Conservation (phyloP, 2,113 vertebrate genomes). For the Propithecus coquereli region DNA sequence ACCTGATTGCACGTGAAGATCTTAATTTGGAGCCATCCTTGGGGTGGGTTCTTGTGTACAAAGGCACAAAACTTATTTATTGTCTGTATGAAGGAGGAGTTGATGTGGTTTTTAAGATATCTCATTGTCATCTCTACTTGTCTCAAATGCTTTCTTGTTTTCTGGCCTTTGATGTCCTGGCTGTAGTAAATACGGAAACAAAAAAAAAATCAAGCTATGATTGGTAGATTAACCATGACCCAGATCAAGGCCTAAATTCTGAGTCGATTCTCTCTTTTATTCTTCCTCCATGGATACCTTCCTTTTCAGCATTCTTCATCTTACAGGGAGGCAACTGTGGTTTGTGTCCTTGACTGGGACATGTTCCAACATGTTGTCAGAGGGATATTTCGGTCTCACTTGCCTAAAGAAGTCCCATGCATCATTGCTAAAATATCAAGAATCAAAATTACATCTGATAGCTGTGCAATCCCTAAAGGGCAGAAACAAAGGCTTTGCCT, state of each 20-base stretch:
- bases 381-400: slow-evolving; percentile 72
- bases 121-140: background rate
- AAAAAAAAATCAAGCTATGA: background rate
- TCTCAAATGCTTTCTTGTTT: background rate
- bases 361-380: slow-evolving; percentile 71
- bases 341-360: slow-evolving; percentile 60
- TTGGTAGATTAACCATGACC: background rate
- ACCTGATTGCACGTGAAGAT: background rate
- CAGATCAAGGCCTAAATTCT: slow-evolving; percentile 40
- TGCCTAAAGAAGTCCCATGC: slow-evolving; percentile 58
- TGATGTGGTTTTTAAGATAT: slow-evolving; percentile 24
- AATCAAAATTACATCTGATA: slow-evolving; percentile 78
- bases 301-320: background rate
- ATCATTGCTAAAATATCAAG: slow-evolving; percentile 76
- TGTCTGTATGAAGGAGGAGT: background rate
- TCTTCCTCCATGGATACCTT: background rate
- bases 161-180: background rate
- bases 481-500: slow-evolving; percentile 70
- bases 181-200: slow-evolving; percentile 45
- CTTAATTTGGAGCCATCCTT: background rate
- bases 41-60: background rate
- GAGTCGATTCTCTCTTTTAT: background rate
- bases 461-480: slow-evolving; percentile 59
- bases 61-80: background rate
- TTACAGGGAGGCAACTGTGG: slow-evolving; percentile 43